A percentile compares a stretch with the other conserved stretches of the same genome.
phyloP scores from a whole-genome alignment of 2,113 vertebrate species.

The Odocoileus virginianus region DNA sequence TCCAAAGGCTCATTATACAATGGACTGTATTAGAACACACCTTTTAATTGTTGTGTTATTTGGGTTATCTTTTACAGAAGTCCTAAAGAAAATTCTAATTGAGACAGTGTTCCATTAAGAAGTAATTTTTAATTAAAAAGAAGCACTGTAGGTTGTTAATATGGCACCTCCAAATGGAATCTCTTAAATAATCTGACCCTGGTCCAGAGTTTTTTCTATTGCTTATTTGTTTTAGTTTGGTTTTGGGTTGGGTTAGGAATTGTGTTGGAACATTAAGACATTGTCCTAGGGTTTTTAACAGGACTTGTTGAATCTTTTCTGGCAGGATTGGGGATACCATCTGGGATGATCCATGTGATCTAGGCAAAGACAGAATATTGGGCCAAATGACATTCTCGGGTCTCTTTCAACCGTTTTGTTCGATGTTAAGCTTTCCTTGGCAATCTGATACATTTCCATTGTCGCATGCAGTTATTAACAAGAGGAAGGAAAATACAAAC shows the following conservation, averaged over 20 bases:
- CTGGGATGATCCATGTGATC: neutral
- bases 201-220: neutral
- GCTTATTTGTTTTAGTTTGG: neutral
- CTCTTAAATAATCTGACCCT: neutral
- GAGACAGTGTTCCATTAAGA: neutral
- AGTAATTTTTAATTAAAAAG: neutral
- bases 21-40: neutral
- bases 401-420: neutral
- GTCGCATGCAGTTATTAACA: neutral
- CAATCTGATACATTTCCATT: neutral
- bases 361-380: neutral
- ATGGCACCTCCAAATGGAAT: neutral
- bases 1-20: neutral
- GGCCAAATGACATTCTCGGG: neutral
- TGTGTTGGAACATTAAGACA: neutral
- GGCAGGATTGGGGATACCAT: neutral
- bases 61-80: neutral
- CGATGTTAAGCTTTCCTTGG: neutral
- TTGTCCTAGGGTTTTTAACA: neutral
- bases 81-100: neutral
- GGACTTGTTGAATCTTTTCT: neutral
- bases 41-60: neutral
- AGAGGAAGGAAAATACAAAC: neutral
- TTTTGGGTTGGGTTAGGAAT: neutral
- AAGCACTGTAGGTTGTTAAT: neutral